Evolutionary conservation across 2,888 invertebrate species (phyloP).

Genomic region (Chloromyia formosa): DNA sequence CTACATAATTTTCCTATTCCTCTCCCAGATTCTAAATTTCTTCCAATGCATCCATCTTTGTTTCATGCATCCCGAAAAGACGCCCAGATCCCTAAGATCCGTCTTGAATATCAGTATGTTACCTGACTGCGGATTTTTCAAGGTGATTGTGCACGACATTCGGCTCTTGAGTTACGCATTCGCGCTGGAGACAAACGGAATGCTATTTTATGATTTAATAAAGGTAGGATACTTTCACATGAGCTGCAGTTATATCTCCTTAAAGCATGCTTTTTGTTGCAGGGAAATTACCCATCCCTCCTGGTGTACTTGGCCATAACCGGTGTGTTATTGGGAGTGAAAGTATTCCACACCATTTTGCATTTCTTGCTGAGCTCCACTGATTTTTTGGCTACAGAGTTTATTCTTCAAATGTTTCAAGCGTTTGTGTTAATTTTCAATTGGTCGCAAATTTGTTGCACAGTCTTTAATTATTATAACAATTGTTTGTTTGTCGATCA

Average conservation of each 20-base stretch:
- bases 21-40: constrained; percentile 1
- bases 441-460: constrained; percentile 21
- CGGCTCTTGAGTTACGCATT: constrained; percentile 8
- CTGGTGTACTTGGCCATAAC: background rate
- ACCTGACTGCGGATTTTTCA: background rate
- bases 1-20: background rate
- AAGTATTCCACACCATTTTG: background rate
- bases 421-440: constrained; percentile 11
- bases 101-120: background rate
- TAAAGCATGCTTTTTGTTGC: background rate
- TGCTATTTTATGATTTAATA: constrained; percentile 5
- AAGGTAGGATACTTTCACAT: background rate
- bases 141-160: constrained; percentile 3
- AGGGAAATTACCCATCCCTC: constrained; percentile 12
- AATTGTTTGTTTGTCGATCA: constrained; percentile 15
- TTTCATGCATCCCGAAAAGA: background rate
- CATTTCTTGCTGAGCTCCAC: background rate
- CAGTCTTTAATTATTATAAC: constrained; percentile 1
- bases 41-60: constrained; percentile 6
- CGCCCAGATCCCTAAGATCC: background rate
- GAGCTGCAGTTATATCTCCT: too few species aligned
- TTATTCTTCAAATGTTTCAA: constrained; percentile 10
- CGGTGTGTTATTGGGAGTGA: background rate
- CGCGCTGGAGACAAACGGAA: background rate
- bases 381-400: background rate